Conservation (phyloP, 2,113 vertebrate species). For the Apteryx owenii region DNA sequence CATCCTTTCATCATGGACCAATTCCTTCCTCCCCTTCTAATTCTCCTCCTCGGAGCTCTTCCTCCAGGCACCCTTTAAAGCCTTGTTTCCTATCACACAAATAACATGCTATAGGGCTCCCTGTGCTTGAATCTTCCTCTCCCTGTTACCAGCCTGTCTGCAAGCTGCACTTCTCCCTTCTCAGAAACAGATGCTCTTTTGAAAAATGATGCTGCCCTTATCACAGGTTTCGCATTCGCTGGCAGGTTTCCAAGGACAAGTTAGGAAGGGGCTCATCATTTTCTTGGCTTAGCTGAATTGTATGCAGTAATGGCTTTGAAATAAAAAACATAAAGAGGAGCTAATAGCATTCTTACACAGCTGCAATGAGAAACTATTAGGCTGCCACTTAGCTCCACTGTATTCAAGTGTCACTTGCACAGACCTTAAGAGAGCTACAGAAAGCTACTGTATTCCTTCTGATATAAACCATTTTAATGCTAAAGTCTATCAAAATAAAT, state of each 20-base stretch:
- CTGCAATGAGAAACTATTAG: not conserved
- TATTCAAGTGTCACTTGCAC: rapidly evolving
- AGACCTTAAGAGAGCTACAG: not conserved
- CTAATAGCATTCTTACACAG: not conserved
- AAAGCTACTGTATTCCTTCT: not conserved
- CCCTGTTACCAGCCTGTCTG: not conserved
- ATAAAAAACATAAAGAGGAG: not conserved
- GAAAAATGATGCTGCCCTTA: not conserved
- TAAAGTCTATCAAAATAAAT: not conserved
- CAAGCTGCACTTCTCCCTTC: not conserved
- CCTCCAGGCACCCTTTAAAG: not conserved
- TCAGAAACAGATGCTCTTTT: not conserved
- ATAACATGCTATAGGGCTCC: not conserved
- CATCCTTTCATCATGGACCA: not conserved
- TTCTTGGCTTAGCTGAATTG: not conserved
- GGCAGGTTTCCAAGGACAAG: not conserved
- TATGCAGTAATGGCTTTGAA: not conserved
- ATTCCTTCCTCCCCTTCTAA: not conserved
- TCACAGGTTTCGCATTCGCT: not conserved
- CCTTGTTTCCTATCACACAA: not conserved
- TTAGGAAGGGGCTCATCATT: not conserved
- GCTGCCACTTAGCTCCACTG: not conserved
- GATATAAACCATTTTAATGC: not conserved
- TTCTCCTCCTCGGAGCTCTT: not conserved
- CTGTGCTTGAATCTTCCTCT: not conserved